phyloP scores from a whole-genome alignment of 1,140 invertebrate species.

The Brachionus manjavacas region DNA sequence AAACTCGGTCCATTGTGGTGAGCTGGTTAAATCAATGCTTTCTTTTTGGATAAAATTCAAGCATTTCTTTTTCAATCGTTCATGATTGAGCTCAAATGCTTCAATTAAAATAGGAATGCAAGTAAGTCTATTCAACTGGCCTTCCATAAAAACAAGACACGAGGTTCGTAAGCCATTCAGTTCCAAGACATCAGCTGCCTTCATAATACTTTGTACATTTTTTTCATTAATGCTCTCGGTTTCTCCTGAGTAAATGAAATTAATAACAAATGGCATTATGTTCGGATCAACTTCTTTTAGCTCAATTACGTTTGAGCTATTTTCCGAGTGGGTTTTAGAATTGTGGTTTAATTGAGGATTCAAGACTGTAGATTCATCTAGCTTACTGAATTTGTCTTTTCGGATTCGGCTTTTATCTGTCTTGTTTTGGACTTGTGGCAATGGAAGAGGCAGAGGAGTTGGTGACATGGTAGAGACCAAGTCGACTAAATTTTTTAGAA shows the following conservation, averaged over 20 bases:
- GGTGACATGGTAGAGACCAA: not conserved
- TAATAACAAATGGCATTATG: conserved; percentile 3
- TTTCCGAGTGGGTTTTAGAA: not conserved
- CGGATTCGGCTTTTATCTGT: not conserved
- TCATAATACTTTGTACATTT: conserved; percentile 18
- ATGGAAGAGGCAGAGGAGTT: not conserved
- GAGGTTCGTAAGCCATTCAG: not conserved
- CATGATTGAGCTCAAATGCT: conserved; percentile 23
- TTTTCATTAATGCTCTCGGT: not conserved
- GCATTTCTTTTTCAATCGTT: conserved; percentile 32
- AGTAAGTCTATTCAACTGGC: not conserved
- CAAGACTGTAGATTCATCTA: not conserved
- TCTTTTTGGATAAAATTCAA: conserved; percentile 17
- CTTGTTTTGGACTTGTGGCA: not conserved
- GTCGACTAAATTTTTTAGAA: not conserved
- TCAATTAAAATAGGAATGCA: conserved; percentile 30
- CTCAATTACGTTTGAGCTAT: not conserved
- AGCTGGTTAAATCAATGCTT: conserved; percentile 15
- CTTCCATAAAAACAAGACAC: conserved; percentile 32
- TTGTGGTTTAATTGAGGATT: not conserved
- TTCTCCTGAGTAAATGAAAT: conserved; percentile 21
- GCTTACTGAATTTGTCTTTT: not conserved
- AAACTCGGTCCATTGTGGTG: conserved; percentile 25
- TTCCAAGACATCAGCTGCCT: conserved; percentile 18
- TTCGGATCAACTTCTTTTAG: not conserved